Base-by-base conservation (phyloP, 2,797 vertebrate species). In the Thalassophryne amazonica region DNA sequence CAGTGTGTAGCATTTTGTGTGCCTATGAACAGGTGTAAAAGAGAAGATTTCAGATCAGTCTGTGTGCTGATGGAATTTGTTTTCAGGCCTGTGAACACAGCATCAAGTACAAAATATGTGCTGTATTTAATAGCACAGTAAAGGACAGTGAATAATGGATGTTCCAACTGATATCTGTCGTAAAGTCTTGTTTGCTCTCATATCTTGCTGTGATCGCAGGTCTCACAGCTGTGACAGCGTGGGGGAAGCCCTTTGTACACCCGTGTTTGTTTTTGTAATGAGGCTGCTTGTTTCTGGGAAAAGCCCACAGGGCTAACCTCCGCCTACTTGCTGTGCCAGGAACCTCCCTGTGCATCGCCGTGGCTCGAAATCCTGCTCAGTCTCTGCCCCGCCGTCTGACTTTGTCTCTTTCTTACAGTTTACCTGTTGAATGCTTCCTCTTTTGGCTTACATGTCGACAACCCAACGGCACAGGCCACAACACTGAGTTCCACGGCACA, bases 231-330 rank as follows among this genome's bases (percentile, higher is more conserved):
- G 81, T 76, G 73, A 40, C 37, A 61, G 58, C 51, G 52, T 34
- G 6, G 68, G 67, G 81, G 49, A 81, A 76, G 45, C 72, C 80
- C 77, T 83, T 80, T 86, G 68, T 85, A 29, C 58, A 30, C 69
- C 19, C 61, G 20, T 85, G 76, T 84, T 67, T 85, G 72, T 58
- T 76, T 83, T 77, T 73, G 81, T 79, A 80, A 81, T 79, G 68
- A 80, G 58, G 38, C 71, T 59, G 66, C 64, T 79, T 69, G 64
- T 84, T 83, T 76, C 77, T 69, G 63, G 83, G 76, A 78, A 84
- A 81, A 82, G 78, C 78, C 83, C 74, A 78, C n/a, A 71, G 71
- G 78, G 81, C 80, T 75, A 78, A 81, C 81, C 77, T 83, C 76
- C 76, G 46, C 80, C 76, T 79, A 80, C 85, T 73, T 74, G 29